Evolutionary conservation across 2,797 vertebrate species (phyloP).

Genomic region (Trichosurus vulpecula): DNA sequence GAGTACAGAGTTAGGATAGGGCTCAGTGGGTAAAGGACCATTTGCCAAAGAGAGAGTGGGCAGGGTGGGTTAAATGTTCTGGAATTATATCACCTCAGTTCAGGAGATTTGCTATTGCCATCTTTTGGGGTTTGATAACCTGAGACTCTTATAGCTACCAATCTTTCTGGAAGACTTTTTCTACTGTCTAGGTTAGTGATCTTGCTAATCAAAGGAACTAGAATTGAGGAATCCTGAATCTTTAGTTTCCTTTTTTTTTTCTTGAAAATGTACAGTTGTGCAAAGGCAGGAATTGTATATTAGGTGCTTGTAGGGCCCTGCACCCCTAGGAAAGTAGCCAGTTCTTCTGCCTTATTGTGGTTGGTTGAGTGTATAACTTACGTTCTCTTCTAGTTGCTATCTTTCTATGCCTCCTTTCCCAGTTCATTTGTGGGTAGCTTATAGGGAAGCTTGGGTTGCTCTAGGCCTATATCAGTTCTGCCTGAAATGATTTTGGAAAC

Average conservation of each 20-base stretch:
- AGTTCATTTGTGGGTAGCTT: conserved; percentile 38
- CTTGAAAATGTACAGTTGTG: neutral
- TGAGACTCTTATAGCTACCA: neutral
- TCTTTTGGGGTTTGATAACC: neutral
- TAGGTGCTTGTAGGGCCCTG: neutral
- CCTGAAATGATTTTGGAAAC: conserved; percentile 9
- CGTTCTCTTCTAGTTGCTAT: neutral
- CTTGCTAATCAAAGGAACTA: neutral
- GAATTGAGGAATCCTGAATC: neutral
- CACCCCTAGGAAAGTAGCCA: neutral
- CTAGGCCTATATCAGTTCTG: neutral
- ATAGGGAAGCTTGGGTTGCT: neutral
- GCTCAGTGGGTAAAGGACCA: neutral
- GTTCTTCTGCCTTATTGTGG: neutral
- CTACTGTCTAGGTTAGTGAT: neutral
- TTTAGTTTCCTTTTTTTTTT: neutral
- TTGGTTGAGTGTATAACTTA: neutral
- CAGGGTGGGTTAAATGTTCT: neutral
- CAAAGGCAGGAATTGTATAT: neutral
- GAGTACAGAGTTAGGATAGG: neutral
- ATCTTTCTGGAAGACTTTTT: neutral
- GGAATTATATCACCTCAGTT: neutral
- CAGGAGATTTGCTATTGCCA: neutral
- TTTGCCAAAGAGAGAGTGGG: neutral
- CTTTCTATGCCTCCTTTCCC: neutral